Base-by-base conservation (phyloP, 2,113 vertebrate species). In the Rhinopomastus cyanomelas region DNA sequence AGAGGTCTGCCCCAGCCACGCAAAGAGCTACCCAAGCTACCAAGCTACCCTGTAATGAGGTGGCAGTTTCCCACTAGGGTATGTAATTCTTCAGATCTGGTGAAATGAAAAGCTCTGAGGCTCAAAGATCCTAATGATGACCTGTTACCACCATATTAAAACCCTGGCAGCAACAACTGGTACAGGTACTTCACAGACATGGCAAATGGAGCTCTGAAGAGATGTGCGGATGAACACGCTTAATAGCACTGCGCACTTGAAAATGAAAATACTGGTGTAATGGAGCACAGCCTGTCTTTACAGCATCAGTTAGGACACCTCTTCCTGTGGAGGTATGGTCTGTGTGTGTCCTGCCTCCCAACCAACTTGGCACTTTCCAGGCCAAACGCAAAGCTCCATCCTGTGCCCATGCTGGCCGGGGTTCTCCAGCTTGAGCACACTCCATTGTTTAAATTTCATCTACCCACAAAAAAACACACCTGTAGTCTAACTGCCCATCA, bases 341-440 rank as follows among this genome's bases (percentile, higher is more conserved):
- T 65, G 0, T 11, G 19, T 22, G 44, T 81, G 57, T 42, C 42
- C 23, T 66, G 42, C 44, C 15, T 71, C 60, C 19, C 48, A 21
- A 27, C n/a, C 37, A 29, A 7, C 11, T 7, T 7, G 4, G 15
- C 1, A 0, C 8, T 67, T 42, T 32, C 42, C 42, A 49, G 77
- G 22, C 21, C 36, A 26, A 18, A 5, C 18, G n/a, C 29, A 67
- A 18, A 72, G 53, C 39, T 69, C 12, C 65, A 48, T 15, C 12
- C 34, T 46, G 57, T 3, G 10, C 39, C 60, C 25, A 32, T 0
- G 0, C 8, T 1, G 1, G 27, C 30, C 8, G 1, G 1, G 26
- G 2, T n/a, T 13, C 6, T 34, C 75, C 59, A 74, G 0, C 49
- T 32, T n/a, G 27, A 76, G 48, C 34, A 42, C 20, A 55, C 20